Evolutionary conservation across 2,888 invertebrate species (phyloP).

Genomic region (Drosophila multiciliata): DNA sequence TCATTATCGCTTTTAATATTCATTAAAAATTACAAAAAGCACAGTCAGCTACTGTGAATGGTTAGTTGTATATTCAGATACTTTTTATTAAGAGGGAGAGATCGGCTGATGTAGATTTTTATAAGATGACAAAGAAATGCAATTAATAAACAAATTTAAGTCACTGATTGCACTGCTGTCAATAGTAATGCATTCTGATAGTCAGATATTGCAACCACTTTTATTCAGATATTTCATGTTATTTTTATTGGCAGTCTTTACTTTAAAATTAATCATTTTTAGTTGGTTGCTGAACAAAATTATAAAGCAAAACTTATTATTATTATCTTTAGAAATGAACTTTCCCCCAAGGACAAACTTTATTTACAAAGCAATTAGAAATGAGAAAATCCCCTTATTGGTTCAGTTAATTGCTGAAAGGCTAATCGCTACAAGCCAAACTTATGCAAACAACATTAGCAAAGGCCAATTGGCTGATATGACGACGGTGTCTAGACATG

Average conservation of each 20-base stretch:
- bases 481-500: slow-evolving; percentile 63
- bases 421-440: slow-evolving; percentile 37
- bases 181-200: slow-evolving; percentile 40
- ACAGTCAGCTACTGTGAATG: slow-evolving; percentile 52
- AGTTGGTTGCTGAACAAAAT: not conserved
- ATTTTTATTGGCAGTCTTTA: not conserved
- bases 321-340: slow-evolving; percentile 1
- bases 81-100: not conserved
- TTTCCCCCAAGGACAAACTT: slow-evolving; percentile 16
- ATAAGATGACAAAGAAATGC: slow-evolving; percentile 45
- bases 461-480: slow-evolving; percentile 58
- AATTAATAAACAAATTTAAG: slow-evolving; percentile 35
- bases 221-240: not conserved
- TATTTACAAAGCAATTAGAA: slow-evolving; percentile 50
- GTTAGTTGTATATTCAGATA: slow-evolving; percentile 7
- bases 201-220: slow-evolving; percentile 22
- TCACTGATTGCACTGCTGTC: slow-evolving; percentile 28
- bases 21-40: slow-evolving; percentile 76
- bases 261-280: not conserved
- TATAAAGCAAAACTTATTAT: not conserved
- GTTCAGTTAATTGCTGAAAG: slow-evolving; percentile 52
- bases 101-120: not conserved
- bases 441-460: slow-evolving; percentile 73
- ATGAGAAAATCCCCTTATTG: slow-evolving; percentile 20
- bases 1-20: slow-evolving; percentile 57